These are phyloP conservation scores for Brachionus sp. DNA, from an alignment of 1,140 invertebrate species.

Conservation along the genomic window DNA sequence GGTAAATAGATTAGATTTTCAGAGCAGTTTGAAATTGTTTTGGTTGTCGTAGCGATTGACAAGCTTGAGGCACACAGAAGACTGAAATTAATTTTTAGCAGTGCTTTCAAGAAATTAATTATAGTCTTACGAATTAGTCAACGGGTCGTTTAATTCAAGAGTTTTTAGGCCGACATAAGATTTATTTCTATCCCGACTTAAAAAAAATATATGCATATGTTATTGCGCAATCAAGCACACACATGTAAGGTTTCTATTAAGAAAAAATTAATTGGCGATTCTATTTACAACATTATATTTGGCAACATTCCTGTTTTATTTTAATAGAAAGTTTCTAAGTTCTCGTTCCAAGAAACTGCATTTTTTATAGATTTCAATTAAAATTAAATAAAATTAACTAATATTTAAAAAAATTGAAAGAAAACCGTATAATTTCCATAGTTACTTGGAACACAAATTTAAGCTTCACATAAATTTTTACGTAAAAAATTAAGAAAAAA, in stretches of 20 bases:
- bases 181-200: not conserved
- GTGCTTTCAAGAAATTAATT: not conserved
- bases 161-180: not conserved
- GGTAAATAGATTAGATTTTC: not conserved
- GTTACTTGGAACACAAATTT: constrained; percentile 21
- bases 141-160: not conserved
- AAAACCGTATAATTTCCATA: constrained; percentile 31
- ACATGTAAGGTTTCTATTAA: not conserved
- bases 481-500: constrained; percentile 10
- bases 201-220: not conserved
- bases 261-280: not conserved
- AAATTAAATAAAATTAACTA: constrained; percentile 36
- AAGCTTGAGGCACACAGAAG: not conserved
- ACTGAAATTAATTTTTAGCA: not conserved
- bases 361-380: not conserved
- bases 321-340: not conserved
- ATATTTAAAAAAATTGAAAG: constrained; percentile 7
- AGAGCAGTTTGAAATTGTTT: not conserved
- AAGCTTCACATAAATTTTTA: constrained; percentile 29
- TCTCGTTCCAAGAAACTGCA: not conserved
- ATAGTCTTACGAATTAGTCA: not conserved
- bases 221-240: not conserved
- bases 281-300: not conserved
- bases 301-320: not conserved
- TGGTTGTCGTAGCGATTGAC: not conserved